A percentile compares a stretch with the other conserved stretches of the same genome.
Evolutionary conservation across 1,140 invertebrate species (phyloP).

Genomic region (Neodiprion pinetum): DNA sequence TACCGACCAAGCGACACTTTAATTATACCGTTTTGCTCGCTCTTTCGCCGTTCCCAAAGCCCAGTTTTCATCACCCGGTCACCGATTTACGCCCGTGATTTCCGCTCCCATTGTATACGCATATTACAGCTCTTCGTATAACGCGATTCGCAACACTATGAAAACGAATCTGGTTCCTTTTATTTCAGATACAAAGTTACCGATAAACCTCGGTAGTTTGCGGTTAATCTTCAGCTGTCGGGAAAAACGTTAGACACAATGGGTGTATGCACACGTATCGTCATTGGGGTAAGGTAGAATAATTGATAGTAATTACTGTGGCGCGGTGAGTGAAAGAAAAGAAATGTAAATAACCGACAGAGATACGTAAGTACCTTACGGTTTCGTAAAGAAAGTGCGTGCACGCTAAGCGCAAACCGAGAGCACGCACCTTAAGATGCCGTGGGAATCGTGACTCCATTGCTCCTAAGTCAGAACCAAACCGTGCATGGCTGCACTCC

Average conservation of each 20-base stretch:
- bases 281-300: too few relatives aligned
- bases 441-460: slow-evolving; percentile 26
- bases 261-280: too few relatives aligned
- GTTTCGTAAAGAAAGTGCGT: not conserved
- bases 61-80: not conserved
- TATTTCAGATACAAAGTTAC: too few relatives aligned
- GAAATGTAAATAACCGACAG: too few relatives aligned
- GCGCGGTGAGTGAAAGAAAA: too few relatives aligned
- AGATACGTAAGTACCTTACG: too few relatives aligned
- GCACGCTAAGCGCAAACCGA: not conserved
- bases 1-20: slow-evolving; percentile 22
- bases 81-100: not conserved
- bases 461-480: slow-evolving; percentile 9
- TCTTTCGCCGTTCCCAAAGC: not conserved
- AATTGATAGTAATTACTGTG: too few relatives aligned
- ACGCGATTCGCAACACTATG: too few relatives aligned
- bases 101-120: not conserved
- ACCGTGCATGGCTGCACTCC: slow-evolving; percentile 15
- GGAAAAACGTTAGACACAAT: too few relatives aligned
- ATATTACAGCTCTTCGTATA: not conserved
- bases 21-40: slow-evolving; percentile 20
- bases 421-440: slow-evolving; percentile 18
- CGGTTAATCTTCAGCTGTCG: too few relatives aligned
- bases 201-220: too few relatives aligned
- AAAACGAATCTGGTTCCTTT: too few relatives aligned